phyloP scores from a whole-genome alignment of 1,140 invertebrate genomes.

The Drosophila insularis region DNA sequence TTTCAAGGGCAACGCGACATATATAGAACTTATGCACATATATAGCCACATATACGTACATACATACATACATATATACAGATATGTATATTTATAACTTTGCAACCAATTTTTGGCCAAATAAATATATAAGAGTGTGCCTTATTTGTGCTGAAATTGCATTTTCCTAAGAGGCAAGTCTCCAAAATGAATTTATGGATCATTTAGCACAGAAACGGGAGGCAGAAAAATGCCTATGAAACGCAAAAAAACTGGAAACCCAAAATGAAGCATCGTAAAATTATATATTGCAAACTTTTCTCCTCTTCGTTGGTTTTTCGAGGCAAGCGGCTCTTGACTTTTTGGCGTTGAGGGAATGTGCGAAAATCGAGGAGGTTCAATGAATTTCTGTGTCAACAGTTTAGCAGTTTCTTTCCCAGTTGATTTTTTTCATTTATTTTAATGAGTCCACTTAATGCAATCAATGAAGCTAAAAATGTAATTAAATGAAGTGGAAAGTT shows the following conservation, averaged over 20 bases:
- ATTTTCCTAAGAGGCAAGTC: constrained; percentile 20
- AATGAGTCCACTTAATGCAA: constrained; percentile 40
- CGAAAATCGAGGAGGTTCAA: constrained; percentile 62
- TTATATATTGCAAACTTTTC: constrained; percentile 41
- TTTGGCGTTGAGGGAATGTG: constrained; percentile 33
- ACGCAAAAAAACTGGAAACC: neutral
- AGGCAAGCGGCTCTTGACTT: constrained; percentile 48
- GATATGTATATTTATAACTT: neutral
- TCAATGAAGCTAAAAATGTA: constrained; percentile 48
- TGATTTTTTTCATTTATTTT: constrained; percentile 28
- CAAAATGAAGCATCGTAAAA: constrained; percentile 40
- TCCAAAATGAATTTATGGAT: constrained; percentile 56
- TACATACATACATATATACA: too few species aligned
- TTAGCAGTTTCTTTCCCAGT: constrained; percentile 47
- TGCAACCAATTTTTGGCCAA: constrained; percentile 23
- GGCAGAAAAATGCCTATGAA: constrained; percentile 21
- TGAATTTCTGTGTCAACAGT: constrained; percentile 73
- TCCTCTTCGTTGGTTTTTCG: neutral
- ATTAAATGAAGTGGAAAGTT: constrained; percentile 60
- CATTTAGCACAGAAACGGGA: constrained; percentile 47
- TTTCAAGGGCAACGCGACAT: constrained; percentile 4
- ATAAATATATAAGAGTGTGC: constrained; percentile 20
- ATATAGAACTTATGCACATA: neutral
- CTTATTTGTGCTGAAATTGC: constrained; percentile 35
- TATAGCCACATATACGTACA: neutral